phyloP scores from a whole-genome alignment of 2,888 invertebrate species.

The Piscicola geometra region DNA sequence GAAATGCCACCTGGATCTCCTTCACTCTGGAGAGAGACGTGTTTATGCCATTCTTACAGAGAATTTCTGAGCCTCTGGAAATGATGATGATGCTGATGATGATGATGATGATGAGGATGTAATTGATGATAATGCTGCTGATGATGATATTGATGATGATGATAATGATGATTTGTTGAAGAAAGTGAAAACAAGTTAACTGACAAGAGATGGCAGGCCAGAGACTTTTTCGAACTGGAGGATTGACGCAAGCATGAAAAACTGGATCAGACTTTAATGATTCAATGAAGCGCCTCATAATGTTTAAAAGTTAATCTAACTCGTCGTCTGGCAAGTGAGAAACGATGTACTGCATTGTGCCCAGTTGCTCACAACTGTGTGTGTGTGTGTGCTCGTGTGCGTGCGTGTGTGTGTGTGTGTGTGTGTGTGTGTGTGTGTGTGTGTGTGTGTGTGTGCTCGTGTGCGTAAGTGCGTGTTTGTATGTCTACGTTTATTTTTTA shows the following conservation, averaged over 20 bases:
- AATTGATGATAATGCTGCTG: too few species aligned
- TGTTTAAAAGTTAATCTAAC: neutral
- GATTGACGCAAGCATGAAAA: too few species aligned
- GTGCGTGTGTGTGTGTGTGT: too few species aligned
- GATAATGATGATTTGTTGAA: neutral
- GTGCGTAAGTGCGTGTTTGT: too few species aligned
- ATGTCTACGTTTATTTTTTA: too few species aligned
- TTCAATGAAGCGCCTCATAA: too few species aligned
- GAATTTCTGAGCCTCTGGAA: neutral
- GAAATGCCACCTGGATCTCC: neutral
- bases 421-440: too few species aligned
- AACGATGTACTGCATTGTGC: constrained; percentile 6
- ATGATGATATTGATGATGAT: too few species aligned
- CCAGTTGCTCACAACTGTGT: constrained; percentile 14
- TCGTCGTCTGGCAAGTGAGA: constrained; percentile 7
- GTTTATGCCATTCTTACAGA: neutral
- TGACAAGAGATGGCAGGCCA: neutral
- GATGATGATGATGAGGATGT: too few species aligned
- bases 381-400: neutral
- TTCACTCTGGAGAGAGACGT: neutral
- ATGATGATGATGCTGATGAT: too few species aligned
- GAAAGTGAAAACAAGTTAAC: neutral
- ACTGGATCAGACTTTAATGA: too few species aligned
- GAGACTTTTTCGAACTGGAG: neutral
- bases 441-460: too few species aligned